Base-by-base conservation (phyloP, 2,888 invertebrate species). In the Agrypnus murinus region DNA sequence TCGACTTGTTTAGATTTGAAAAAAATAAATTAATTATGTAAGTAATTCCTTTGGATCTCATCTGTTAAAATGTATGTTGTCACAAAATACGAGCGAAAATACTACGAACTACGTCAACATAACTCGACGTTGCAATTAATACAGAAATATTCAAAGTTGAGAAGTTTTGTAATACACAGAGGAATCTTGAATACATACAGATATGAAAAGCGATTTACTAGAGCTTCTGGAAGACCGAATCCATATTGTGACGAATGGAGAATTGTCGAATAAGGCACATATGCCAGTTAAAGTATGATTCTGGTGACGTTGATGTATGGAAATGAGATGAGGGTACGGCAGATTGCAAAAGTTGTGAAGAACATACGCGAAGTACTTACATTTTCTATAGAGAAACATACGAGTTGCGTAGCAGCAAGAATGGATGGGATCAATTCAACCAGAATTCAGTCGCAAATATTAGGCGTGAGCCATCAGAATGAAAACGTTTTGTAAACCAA, bases 201-300 rank as follows among this genome's bases (percentile, higher is more conserved):
- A 50, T 50, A 12, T 25, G 63, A 50, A n/a, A 38, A 40, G 19
- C 50, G 63, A 50, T 63, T 63, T 50, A 63, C 14, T 12, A 65
- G 55, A 55, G 55, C 14, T 31, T 55, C 10, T 55, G 64, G 50
- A 64, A 65, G 43, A 32, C 64, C 64, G 34, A 40, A 53, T 65
- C 45, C 25, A 31, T 65, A 65, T 45, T 57, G 55, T 65, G 64
- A 65, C 55, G 55, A 55, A 67, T 55, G 67, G 19, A 36, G 67
- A 53, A 62, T 55, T 67, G 67, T 67, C 38, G 53, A 67, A 67
- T 67, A 67, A 50, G 53, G 60, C 67, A 62, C 67, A 62, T 67
- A 60, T 60, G 67, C 60, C 67, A 67, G 60, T 32, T 32, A 10
- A 32, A 60, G 50, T 59, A 60, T 53, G 67, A 67, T 67, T 67